Evolutionary conservation across 2,113 vertebrate species (phyloP).

Genomic region (Barbus barbus): DNA sequence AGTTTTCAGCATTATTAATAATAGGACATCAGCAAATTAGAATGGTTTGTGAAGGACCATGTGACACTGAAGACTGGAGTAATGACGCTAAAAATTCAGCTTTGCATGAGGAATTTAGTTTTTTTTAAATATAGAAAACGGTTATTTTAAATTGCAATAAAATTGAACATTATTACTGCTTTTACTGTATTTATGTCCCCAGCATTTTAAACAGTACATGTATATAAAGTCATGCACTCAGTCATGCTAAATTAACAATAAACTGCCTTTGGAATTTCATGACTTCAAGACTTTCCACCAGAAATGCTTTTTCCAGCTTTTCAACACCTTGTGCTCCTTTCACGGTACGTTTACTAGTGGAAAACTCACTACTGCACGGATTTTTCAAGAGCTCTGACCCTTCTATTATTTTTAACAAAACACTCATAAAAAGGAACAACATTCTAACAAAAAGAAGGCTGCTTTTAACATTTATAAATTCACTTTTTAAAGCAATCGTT

Average conservation of each 20-base stretch:
- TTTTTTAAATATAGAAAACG: not conserved
- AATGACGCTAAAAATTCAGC: not conserved
- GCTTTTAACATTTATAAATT: not conserved
- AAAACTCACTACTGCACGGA: not conserved
- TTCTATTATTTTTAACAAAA: not conserved
- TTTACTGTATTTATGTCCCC: not conserved
- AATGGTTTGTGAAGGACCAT: not conserved
- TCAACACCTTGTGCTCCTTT: constrained; percentile 21
- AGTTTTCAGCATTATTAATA: not conserved
- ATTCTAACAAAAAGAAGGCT: not conserved
- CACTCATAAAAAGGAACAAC: not conserved
- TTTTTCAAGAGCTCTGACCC: not conserved
- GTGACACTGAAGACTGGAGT: not conserved
- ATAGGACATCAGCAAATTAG: not conserved
- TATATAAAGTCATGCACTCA: not conserved
- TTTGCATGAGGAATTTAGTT: not conserved
- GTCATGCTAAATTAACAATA: not conserved
- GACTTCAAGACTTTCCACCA: not conserved
- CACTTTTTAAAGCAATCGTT: not conserved
- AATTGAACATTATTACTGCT: not conserved
- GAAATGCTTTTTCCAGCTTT: constrained; percentile 8
- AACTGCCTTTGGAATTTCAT: not conserved
- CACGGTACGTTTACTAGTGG: constrained; percentile 7
- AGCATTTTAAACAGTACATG: not conserved
- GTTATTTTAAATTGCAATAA: not conserved